These are phyloP conservation scores for Hermaeophaga mercurialis DNA, from an alignment of 2,888 invertebrate species.

Conservation along the genomic window DNA sequence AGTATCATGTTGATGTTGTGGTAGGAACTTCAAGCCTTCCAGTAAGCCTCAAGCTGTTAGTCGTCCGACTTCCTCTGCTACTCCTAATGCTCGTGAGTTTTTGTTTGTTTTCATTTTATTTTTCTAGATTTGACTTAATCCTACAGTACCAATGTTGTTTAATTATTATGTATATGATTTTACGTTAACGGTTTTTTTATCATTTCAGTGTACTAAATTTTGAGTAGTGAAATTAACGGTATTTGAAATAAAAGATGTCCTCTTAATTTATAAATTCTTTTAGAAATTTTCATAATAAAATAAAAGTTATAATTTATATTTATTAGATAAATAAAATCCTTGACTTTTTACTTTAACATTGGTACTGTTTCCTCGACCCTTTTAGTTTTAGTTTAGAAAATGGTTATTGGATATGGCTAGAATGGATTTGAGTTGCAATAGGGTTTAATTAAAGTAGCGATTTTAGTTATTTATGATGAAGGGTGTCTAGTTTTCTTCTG, in stretches of 20 bases:
- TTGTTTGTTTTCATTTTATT: conserved; percentile 47
- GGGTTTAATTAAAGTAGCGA: too few species aligned
- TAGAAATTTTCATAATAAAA: too few species aligned
- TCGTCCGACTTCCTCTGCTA: conserved; percentile 57
- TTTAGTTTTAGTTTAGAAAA: conserved; percentile 1
- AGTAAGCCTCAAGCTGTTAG: conserved; percentile 57
- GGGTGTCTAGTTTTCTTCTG: too few species aligned
- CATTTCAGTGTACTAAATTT: too few species aligned
- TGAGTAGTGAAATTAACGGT: too few species aligned
- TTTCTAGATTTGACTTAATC: conserved; percentile 20
- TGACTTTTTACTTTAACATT: too few species aligned
- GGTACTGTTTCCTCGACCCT: background rate
- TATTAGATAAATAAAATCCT: too few species aligned
- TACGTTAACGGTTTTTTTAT: too few species aligned
- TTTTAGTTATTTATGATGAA: too few species aligned
- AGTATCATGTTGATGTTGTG: conserved; percentile 46
- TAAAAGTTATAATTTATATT: too few species aligned
- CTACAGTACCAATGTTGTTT: conserved; percentile 8
- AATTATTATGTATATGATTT: background rate
- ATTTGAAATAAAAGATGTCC: too few species aligned
- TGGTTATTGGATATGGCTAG: conserved; percentile 13
- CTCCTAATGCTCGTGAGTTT: conserved; percentile 58
- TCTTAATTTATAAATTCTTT: too few species aligned
- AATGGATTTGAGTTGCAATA: conserved; percentile 19
- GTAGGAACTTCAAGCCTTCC: conserved; percentile 69